Base-by-base conservation (phyloP, 2,888 invertebrate species). In the Archips xylosteana region DNA sequence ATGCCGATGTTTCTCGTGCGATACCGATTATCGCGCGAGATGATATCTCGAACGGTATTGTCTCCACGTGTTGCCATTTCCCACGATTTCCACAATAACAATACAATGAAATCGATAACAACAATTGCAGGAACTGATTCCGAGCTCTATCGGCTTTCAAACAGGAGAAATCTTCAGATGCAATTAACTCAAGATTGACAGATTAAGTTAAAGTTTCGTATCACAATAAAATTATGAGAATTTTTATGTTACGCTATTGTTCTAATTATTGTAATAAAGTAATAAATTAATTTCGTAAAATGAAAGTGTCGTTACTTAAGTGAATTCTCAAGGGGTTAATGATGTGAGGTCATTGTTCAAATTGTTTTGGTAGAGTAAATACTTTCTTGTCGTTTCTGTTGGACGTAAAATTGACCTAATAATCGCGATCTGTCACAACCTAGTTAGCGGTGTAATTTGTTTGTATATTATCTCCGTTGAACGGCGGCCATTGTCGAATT, bases 371-470 rank as follows among this genome's bases (percentile, higher is more conserved):
- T 60, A 54, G 65, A 34, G 42, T 51, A 60, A 51, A 60, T 15
- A 70, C 70, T 74, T 70, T 69, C 70, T 71, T 74, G 69, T 65
- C 60, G 69, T 51, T 60, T 81, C 80, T 80, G 77, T 77, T 78
- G 78, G 78, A 75, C 80, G 77, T 83, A 86, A 87, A 89, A 89
- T 85, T 81, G 92, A 90, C 90, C 92, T 86, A 89, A 89, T 90
- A 91, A 89, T 88, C 70, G 83, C 84, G 86, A 91, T 92, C 89
- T 89, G 92, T 92, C 85, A 88, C 92, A 94, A 89, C 91, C 94
- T 92, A 92, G 87, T 94, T 91, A 85, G 77, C 85, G 82, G 76
- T 74, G 65, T 84, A 83, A 85, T 83, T 82, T 81, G 80, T 82
- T 80, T 80, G 77, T 71, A 74, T 77, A 74, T 73, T 77, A 74